Evolutionary conservation across 2,797 vertebrate genomes (phyloP), one percentile per base, ranked within the genome.

Genomic region (Phrynocephalus vlangalii): DNA sequence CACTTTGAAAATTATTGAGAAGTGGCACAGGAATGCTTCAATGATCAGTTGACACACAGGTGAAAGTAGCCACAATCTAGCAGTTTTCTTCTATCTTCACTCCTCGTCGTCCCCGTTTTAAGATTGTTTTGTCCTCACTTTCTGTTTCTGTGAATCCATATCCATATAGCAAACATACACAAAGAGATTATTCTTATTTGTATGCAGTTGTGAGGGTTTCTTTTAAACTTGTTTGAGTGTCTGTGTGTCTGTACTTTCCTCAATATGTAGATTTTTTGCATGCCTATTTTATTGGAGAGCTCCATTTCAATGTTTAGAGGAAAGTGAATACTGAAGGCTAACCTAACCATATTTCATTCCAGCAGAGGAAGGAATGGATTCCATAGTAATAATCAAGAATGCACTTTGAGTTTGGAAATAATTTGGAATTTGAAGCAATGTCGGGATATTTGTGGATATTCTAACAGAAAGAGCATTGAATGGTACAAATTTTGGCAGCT

Each of bases 11-110:
- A 15, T 48, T 28, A 24, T 50, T 0, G 67, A 82, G 56, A 84
- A 24, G 67, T 15, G 66, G 30, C 28, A 73, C 33, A 88, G 79
- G 78, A 50, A 86, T 81, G 88, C 18, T 83, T 66, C 73, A 66
- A 50, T 84, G 89, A 82, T 79, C 20, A 11, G 44, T 81, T 90
- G 90, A 89, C 44, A 87, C 82, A 86, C 72, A 13, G 26, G 28
- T 10, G 72, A 20, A 13, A 38, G 22, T 52, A 72, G 30, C 20
- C 50, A 33, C 15, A 71, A n/a, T 73, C n/a, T 4, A 60, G 8
- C 78, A 60, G 3, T 72, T 33, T 83, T 8, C 2, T 60, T 56
- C 50, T 33, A 63, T 63, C 72, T 11, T 52, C 10, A 3, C 5
- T 83, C 71, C 71, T 48, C 24, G 6, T 26, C 15, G 60, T 60